Evolutionary conservation across 2,797 vertebrate species (phyloP).

Genomic region (Coregonus suidteri): DNA sequence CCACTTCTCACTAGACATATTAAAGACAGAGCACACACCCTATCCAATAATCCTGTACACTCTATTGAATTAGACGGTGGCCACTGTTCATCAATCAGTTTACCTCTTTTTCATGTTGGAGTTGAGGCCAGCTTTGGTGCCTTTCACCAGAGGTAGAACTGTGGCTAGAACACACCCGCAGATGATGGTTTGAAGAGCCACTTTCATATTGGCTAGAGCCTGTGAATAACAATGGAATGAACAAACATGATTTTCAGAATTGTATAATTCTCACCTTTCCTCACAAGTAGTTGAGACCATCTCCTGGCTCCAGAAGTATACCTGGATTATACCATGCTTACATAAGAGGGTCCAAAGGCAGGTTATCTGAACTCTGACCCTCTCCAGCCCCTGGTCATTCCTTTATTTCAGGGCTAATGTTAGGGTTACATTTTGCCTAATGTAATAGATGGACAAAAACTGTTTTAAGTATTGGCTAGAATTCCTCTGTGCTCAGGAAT

Average conservation of each 20-base stretch:
- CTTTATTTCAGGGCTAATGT: background rate
- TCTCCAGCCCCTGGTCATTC: background rate
- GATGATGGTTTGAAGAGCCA: constrained; percentile 75
- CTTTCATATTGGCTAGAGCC: constrained; percentile 81
- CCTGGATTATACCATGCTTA: constrained; percentile 17
- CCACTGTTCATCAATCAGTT: constrained; percentile 46
- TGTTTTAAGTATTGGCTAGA: background rate
- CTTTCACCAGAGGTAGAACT: constrained; percentile 75
- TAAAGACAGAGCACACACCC: constrained; percentile 13
- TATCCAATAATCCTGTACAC: background rate
- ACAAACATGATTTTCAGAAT: constrained; percentile 9
- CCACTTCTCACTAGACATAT: background rate
- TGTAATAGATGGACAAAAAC: too few relatives aligned
- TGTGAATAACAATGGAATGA: constrained; percentile 50
- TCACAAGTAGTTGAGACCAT: background rate
- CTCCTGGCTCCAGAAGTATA: too few relatives aligned
- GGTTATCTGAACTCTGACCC: background rate
- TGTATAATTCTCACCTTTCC: constrained; percentile 7
- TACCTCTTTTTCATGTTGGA: constrained; percentile 83
- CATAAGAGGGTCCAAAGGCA: constrained; percentile 23
- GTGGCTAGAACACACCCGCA: constrained; percentile 78
- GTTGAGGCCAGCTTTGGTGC: constrained; percentile 73
- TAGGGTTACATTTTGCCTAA: too few relatives aligned
- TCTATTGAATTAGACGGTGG: background rate
- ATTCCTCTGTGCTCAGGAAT: background rate